Evolutionary conservation across 2,113 vertebrate species (phyloP), one percentile per base, ranked within the genome.

Genomic region (Phyllopteryx taeniolatus): DNA sequence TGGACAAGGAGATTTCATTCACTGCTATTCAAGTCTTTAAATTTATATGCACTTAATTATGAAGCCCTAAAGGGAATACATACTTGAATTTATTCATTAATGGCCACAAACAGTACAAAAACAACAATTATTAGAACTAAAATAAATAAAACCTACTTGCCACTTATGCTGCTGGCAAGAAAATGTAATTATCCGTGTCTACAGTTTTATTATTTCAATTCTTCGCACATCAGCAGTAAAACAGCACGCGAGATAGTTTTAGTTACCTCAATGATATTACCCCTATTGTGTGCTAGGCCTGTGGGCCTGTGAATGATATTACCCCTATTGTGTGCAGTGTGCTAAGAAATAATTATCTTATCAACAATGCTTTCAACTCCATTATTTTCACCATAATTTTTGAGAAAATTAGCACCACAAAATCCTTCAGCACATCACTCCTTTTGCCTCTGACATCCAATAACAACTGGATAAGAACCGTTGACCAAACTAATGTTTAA

Each of bases 231-330:
- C 53, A 65, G 67, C 68, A 62, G 56, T 81, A 72, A 83, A 87
- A 79, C 85, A 77, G 72, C 74, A 49, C 61, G 79, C 49, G 66
- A 65, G 47, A 69, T 74, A 81, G 73, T 78, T 81, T 69, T 75
- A 74, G 60, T 72, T 72, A 68, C 67, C 62, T 61, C 60, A 71
- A 75, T 49, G 54, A 64, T 22, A 49, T 39, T 70, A 76, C 42
- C 60, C 76, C 78, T 62, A 73, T 72, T 82, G 71, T 69, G 73
- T 75, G 66, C 54, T 27, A 27, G 27, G 27, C 27, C 27, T 27
- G 27, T 27, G 27, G 27, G 27, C 27, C 27, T 27, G 27, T 27
- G 27, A 71, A 75, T 49, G 54, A 64, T 22, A 49, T 39, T 70
- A 76, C 42, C 60, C 76, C 78, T 62, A 71, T 72, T 82, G 71